Conservation (phyloP, 2,113 vertebrate species). For the Rafetus swinhoei region DNA sequence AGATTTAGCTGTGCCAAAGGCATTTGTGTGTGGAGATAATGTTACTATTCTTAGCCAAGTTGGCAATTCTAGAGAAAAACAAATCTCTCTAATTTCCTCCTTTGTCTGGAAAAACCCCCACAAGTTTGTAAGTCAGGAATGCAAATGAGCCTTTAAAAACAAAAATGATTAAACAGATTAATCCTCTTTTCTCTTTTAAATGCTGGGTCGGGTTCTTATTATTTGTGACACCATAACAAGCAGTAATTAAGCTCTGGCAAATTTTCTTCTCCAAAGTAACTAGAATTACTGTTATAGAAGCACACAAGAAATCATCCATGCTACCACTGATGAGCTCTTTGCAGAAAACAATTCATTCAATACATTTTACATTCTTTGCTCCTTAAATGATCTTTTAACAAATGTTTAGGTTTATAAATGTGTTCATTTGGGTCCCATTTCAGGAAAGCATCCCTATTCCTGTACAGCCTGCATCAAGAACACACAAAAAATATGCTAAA, state of each 20-base stretch:
- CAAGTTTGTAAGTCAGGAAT: background rate
- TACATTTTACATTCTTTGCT: background rate
- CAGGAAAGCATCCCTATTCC: background rate
- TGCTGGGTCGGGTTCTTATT: background rate
- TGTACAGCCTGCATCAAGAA: background rate
- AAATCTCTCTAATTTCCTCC: background rate
- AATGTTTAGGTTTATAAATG: background rate
- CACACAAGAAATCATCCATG: background rate
- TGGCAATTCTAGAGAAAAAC: background rate
- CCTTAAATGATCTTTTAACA: background rate
- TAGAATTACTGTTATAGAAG: background rate
- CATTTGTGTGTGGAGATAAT: background rate
- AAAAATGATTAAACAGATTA: constrained; percentile 24
- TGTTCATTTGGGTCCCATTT: background rate
- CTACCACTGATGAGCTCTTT: background rate
- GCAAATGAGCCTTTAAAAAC: background rate
- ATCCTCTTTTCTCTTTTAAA: constrained; percentile 22
- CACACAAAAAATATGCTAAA: background rate
- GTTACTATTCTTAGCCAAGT: background rate
- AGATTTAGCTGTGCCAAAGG: fast-evolving
- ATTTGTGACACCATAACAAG: constrained; percentile 6
- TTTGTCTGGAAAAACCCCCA: background rate
- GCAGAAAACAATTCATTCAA: background rate
- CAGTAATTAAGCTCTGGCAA: constrained; percentile 41
- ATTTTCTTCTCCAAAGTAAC: background rate